These are phyloP conservation scores for Xiphias gladius DNA, from an alignment of 2,113 vertebrate species.

Conservation along the genomic window DNA sequence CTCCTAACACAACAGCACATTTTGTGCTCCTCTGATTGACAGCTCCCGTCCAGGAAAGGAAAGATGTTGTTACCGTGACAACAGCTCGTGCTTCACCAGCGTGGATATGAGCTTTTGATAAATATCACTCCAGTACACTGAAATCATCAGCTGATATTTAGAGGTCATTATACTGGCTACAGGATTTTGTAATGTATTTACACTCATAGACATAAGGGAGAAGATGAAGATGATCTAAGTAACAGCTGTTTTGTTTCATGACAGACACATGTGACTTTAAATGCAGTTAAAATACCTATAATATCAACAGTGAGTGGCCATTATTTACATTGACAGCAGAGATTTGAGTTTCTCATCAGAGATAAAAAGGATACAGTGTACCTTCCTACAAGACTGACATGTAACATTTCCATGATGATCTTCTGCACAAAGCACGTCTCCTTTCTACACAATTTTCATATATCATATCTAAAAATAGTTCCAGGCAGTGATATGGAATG, in stretches of 20 bases:
- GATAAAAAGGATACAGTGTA: conserved; percentile 43
- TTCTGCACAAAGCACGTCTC: conserved; percentile 47
- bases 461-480: conserved; percentile 74
- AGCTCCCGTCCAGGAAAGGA: conserved; percentile 41
- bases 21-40: conserved; percentile 52
- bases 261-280: conserved; percentile 77
- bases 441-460: conserved; percentile 60
- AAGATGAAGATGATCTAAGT: conserved; percentile 44
- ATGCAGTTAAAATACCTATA: conserved; percentile 67
- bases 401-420: conserved; percentile 56
- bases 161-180: conserved; percentile 58
- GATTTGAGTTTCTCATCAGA: conserved; percentile 43
- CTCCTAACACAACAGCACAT: conserved; percentile 1
- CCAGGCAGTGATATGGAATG: conserved; percentile 58
- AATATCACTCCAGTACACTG: conserved; percentile 45
- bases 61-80: conserved; percentile 68
- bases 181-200: conserved; percentile 58
- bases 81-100: conserved; percentile 62
- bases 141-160: conserved; percentile 52
- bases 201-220: conserved; percentile 45
- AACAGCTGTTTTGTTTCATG: conserved; percentile 51
- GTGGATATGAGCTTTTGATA: conserved; percentile 48
- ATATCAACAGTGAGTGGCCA: conserved; percentile 83
- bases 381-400: conserved; percentile 52
- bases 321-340: conserved; percentile 76